phyloP scores from a whole-genome alignment of 1,140 invertebrate genomes.

The Lepidurus packardi region DNA sequence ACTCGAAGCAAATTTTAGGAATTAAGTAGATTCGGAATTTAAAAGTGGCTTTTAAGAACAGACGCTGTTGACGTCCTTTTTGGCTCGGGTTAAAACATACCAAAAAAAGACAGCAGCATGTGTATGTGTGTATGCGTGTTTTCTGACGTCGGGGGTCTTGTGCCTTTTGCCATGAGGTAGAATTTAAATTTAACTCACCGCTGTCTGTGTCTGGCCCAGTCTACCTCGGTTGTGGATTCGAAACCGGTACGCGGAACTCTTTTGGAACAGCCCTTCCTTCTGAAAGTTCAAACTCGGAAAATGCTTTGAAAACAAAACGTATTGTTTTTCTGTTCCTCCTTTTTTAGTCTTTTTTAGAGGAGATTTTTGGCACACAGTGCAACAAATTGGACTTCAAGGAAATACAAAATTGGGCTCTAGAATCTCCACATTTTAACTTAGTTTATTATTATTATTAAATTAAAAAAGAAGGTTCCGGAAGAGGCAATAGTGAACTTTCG shows the following conservation, averaged over 20 bases:
- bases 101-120: not conserved
- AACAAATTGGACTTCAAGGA: no score
- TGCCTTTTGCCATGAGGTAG: constrained; percentile 10
- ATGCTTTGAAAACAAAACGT: not conserved
- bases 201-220: constrained; percentile 16
- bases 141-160: constrained; percentile 14
- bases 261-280: not conserved
- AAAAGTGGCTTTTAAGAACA: no score
- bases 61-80: no score
- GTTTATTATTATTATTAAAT: not conserved
- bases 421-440: no score
- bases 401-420: no score
- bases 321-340: no score
- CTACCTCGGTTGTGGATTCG: not conserved
- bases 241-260: constrained; percentile 9
- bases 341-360: no score
- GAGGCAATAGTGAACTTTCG: not conserved
- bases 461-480: not conserved
- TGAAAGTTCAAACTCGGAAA: not conserved
- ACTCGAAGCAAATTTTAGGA: no score
- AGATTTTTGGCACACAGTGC: no score
- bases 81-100: no score
- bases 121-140: not conserved
- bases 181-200: constrained; percentile 19
- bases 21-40: no score